Evolutionary conservation across 2,888 invertebrate species (phyloP).

Genomic region (Eupelmus urozonus): DNA sequence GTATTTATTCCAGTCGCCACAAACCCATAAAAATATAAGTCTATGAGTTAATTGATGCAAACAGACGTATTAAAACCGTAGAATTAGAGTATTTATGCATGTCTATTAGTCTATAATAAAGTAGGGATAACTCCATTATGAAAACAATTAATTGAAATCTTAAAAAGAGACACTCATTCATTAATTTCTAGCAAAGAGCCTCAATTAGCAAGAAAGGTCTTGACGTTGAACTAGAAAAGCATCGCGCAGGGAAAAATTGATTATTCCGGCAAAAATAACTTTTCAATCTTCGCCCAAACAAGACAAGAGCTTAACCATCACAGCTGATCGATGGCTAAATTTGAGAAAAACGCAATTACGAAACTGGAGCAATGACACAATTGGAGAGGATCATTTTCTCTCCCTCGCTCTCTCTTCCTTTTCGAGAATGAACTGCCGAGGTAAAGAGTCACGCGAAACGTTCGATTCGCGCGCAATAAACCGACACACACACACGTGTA

Average conservation of each 20-base stretch:
- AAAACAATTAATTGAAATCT: no score
- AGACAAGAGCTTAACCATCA: background rate
- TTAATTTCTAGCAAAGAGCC: background rate
- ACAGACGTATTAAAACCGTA: no score
- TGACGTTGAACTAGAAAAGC: no score
- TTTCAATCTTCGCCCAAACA: background rate
- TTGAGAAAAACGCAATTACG: constrained; percentile 38
- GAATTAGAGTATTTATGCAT: no score
- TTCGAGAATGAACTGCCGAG: background rate
- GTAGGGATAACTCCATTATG: no score
- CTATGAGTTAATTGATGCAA: no score
- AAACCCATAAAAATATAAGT: no score
- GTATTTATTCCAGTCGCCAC: no score
- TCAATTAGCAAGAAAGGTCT: background rate
- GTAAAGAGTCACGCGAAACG: constrained; percentile 49
- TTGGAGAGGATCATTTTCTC: background rate
- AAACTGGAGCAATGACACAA: constrained; percentile 52
- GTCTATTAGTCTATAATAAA: no score
- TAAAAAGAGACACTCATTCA: background rate
- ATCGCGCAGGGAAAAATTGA: no score
- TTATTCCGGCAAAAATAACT: constrained; percentile 35
- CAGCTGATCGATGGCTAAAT: constrained; percentile 32
- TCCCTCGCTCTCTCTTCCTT: background rate
- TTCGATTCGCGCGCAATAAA: constrained; percentile 15
- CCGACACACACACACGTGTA: no score